Evolutionary conservation across 2,888 invertebrate species (phyloP), one percentile per base, ranked within the genome.

Genomic region (Melieria omissa): DNA sequence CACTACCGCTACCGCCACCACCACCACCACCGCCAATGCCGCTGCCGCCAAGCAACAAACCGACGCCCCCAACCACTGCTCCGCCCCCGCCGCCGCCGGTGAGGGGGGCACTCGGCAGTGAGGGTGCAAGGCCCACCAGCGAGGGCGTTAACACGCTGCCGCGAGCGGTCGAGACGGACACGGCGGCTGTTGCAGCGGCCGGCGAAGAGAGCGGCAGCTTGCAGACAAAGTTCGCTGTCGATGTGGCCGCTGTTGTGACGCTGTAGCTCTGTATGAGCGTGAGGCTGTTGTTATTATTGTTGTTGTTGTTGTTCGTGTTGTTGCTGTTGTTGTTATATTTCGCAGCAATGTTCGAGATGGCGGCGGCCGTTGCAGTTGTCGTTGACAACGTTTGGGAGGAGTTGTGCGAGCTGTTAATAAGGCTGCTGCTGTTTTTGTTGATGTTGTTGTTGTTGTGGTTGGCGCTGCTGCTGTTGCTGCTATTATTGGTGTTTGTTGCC

Each of bases 121-220:
- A 74, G 77, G 78, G 72, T 78, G 82, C 78, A 77, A 82, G 76
- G 73, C 83, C 83, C 76, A 78, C 81, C 69, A 75, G 63, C 69
- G 76, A 75, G 58, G 76, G 73, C 63, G 74, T 77, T 77, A 77
- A 75, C 76, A 76, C 75, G 72, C 69, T 75, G 47, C 63, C 61
- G 41, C 71, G 71, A 73, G 77, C 75, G 78, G 79, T 78, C 78
- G 86, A 80, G 74, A 84, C 80, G 69, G 86, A 83, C 80, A 86
- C 83, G 77, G 86, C 84, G 78, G 85, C 86, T 80, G 84, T 85
- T 73, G 85, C 86, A 78, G 85, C 84, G 78, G 85, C 84, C 79
- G 87, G 85, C 75, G 86, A 85, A 78, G 86, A 84, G 71, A 83
- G 89, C 88, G 89, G 90, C 89, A 86, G 88, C 88, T 88, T 90